phyloP scores from a whole-genome alignment of 2,888 invertebrate genomes.

The Chalcosyrphus nemorum region DNA sequence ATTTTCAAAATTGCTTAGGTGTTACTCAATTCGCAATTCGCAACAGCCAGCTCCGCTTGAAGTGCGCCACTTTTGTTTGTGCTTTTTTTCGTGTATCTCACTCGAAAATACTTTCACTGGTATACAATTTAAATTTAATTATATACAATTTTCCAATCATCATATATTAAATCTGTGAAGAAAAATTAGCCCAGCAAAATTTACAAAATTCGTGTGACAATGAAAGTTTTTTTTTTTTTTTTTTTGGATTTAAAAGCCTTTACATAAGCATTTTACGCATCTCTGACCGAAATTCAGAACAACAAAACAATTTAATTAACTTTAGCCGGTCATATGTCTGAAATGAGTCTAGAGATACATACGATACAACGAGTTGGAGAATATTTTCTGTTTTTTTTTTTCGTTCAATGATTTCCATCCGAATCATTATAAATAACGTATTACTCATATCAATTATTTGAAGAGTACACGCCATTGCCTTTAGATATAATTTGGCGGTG shows the following conservation, averaged over 20 bases:
- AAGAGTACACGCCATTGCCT: constrained; percentile 29
- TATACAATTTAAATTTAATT: not conserved
- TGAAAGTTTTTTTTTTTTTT: not conserved
- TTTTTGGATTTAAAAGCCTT: not conserved
- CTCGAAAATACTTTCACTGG: too few species aligned
- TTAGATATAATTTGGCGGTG: not conserved
- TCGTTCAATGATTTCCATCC: constrained; percentile 22
- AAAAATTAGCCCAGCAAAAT: not conserved
- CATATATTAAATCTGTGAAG: not conserved
- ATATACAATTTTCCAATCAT: not conserved
- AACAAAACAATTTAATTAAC: constrained; percentile 3
- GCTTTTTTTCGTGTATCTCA: too few species aligned
- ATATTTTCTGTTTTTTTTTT: not conserved
- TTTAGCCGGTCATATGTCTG: not conserved
- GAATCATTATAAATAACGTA: constrained; percentile 42
- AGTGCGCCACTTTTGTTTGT: too few species aligned
- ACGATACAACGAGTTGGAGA: too few species aligned
- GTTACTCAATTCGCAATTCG: too few species aligned
- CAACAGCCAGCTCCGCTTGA: too few species aligned
- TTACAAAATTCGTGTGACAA: not conserved
- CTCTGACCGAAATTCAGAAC: not conserved
- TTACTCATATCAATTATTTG: constrained; percentile 48
- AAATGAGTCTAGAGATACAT: not conserved
- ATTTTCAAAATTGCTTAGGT: too few species aligned
- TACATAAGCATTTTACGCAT: not conserved